Percentiles rank a stretch among this genome's conserved stretches.
Conservation (phyloP, 2,888 invertebrate genomes). For the Epistrophe eligans region DNA sequence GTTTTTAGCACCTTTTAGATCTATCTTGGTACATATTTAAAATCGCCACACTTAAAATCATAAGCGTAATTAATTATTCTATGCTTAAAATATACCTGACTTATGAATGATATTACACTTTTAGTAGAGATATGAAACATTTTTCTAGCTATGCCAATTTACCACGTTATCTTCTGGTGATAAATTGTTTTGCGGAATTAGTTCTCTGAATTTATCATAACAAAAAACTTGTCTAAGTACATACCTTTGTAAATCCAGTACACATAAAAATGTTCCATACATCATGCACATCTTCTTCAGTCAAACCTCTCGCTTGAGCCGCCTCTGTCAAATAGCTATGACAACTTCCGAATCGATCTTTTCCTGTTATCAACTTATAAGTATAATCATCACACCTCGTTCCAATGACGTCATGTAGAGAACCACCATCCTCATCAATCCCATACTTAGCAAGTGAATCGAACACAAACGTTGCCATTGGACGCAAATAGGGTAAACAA, state of each 20-base stretch:
- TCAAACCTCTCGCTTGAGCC: conserved; percentile 82
- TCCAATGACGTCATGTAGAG: conserved; percentile 84
- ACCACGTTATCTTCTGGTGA: too few species aligned
- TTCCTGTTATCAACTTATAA: conserved; percentile 84
- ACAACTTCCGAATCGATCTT: conserved; percentile 83
- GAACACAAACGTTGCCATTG: conserved; percentile 84
- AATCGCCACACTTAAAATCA: too few species aligned
- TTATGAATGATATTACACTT: too few species aligned
- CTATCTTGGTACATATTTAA: too few species aligned
- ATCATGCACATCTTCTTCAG: conserved; percentile 85
- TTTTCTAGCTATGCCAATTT: too few species aligned
- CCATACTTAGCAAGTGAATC: conserved; percentile 84
- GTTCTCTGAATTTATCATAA: too few species aligned
- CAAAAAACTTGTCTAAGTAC: too few species aligned
- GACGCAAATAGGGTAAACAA: conserved; percentile 83
- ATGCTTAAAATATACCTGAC: too few species aligned
- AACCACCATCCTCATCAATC: conserved; percentile 84
- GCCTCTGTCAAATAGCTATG: conserved; percentile 84
- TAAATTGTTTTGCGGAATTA: too few species aligned
- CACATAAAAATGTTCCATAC: conserved; percentile 85
- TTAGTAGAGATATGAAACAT: too few species aligned
- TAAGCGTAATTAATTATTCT: too few species aligned
- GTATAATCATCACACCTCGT: conserved; percentile 85
- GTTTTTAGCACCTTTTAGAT: too few species aligned
- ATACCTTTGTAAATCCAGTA: conserved; percentile 83